Conservation (phyloP, 2,888 invertebrate genomes). For the Pediacus dermestoides region DNA sequence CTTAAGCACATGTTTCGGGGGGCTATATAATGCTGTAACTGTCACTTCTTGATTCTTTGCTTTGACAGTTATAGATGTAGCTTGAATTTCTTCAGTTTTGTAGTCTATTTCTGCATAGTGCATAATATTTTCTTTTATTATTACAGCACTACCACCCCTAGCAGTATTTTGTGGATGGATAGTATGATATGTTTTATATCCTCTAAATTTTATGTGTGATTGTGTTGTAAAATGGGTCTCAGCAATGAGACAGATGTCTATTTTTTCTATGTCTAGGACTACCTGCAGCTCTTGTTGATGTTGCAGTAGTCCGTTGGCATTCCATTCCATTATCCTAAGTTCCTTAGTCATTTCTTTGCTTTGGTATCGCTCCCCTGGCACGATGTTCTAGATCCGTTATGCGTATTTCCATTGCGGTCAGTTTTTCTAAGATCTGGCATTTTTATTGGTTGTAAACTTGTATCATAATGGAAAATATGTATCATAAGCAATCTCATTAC, state of each 20-base stretch:
- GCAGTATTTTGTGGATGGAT: constrained; percentile 23
- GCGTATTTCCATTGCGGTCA: constrained; percentile 20
- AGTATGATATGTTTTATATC: constrained; percentile 22
- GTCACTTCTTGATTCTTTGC: constrained; percentile 5
- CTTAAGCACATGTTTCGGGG: constrained; percentile 9
- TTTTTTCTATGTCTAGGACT: constrained; percentile 23
- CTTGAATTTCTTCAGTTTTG: constrained; percentile 10
- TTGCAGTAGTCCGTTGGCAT: constrained; percentile 25
- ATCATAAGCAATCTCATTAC: too few relatives aligned
- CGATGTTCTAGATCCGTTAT: constrained; percentile 17
- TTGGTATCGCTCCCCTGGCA: constrained; percentile 21
- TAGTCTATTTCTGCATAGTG: constrained; percentile 8
- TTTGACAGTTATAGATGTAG: constrained; percentile 8
- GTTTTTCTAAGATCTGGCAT: too few relatives aligned
- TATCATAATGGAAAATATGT: too few relatives aligned
- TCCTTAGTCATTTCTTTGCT: constrained; percentile 15
- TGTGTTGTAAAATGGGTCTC: constrained; percentile 27
- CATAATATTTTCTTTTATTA: constrained; percentile 8
- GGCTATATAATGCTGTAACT: constrained; percentile 10
- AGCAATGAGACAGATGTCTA: constrained; percentile 22
- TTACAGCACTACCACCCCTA: constrained; percentile 22
- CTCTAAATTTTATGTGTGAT: constrained; percentile 22
- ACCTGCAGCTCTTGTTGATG: constrained; percentile 23
- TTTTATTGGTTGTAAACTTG: too few relatives aligned
- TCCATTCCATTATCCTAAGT: constrained; percentile 25